Evolutionary conservation across 2,113 vertebrate species (phyloP), one percentile per base, ranked within the genome.

Genomic region (Gavia stellata): DNA sequence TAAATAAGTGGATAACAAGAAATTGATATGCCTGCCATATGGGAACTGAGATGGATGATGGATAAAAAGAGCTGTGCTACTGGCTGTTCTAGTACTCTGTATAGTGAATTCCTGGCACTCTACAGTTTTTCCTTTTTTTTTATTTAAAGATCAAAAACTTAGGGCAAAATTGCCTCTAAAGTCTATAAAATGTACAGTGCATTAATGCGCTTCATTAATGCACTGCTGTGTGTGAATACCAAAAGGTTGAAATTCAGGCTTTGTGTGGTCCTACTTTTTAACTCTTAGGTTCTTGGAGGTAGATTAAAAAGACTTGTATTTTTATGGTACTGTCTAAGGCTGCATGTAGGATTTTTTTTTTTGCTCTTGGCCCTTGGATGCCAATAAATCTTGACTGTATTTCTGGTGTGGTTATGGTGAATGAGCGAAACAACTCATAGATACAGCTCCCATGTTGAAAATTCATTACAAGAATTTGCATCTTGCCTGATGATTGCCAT

Each of bases 1-100:
- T 96, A 97, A 96, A 94, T 96, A 97, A 89, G 40, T 63, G 82
- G 52, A 62, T 96, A 96, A 95, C 78, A 91, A 95, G 96, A 95
- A 97, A 94, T 79, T 85, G 91, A 94, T 96, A 95, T 77, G 81
- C 88, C 90, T 88, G n/a, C 89, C 84, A 90, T 94, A 87, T 88
- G 90, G 91, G 62, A 91, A 49, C 77, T 18, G 53, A 81, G 91
- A 31, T 9, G 4, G 82, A 31, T 1, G 2, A 61, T 87, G 70
- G 81, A 65, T 84, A 20, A 52, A 65, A 56, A 45, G 86, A 34
- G 25, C 66, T 87, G 31, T 91, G 83, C 95, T 94, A 50, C 63
- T 94, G 88, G 12, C 86, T 91, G 21, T 44, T 71, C 61, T 52
- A 7, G 24, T 67, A 6, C 19, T 83, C 42, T 73, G 12, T 28